Percentiles rank a stretch among this genome's conserved stretches.
Evolutionary conservation across 2,888 invertebrate species (phyloP).

Genomic region (Mechanitis messenoides): DNA sequence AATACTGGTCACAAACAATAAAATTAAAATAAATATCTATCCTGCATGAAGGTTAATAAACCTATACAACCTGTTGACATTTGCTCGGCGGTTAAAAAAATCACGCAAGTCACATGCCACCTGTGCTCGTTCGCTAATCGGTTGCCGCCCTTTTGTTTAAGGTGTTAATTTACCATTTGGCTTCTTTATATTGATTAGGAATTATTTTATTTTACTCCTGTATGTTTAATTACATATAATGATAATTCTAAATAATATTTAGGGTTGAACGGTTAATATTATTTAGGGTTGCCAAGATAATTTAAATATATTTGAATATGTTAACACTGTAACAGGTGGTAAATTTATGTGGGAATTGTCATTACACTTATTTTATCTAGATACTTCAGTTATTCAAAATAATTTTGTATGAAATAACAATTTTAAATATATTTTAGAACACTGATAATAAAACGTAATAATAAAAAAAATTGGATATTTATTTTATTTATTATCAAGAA

Average conservation of each 20-base stretch:
- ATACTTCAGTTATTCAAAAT: too few species aligned
- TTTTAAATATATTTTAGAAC: too few species aligned
- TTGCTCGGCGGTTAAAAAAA: constrained; percentile 41
- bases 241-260: constrained; percentile 4
- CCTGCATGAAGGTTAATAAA: constrained; percentile 37
- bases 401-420: too few species aligned
- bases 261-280: too few species aligned
- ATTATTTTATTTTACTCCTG: too few species aligned
- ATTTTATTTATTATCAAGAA: too few species aligned
- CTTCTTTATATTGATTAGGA: constrained; percentile 6
- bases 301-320: constrained; percentile 38
- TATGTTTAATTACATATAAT: constrained; percentile 9
- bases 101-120: constrained; percentile 38
- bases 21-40: too few species aligned
- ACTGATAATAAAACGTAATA: too few species aligned
- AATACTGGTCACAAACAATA: too few species aligned
- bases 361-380: constrained; percentile 40
- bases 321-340: constrained; percentile 55
- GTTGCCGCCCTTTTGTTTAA: constrained; percentile 17
- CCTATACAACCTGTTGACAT: constrained; percentile 43
- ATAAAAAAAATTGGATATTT: too few species aligned
- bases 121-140: constrained; percentile 30
- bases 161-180: constrained; percentile 10
- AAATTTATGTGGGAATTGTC: constrained; percentile 60
- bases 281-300: constrained; percentile 22